Conservation (phyloP, 2,888 invertebrate species). For the Tillus elongatus region DNA sequence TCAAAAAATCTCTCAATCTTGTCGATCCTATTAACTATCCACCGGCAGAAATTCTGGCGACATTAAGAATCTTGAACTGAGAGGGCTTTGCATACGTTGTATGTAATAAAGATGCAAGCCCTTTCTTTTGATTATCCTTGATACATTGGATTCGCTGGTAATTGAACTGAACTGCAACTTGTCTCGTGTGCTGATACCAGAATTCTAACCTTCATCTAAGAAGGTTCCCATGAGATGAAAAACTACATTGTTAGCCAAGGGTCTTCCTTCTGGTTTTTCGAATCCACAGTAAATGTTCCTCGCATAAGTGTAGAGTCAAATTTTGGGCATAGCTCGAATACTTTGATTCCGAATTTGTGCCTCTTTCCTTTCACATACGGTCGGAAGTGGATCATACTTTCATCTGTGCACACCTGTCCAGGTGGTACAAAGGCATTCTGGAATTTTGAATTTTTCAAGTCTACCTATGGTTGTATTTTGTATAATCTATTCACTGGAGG, state of each 20-base stretch:
- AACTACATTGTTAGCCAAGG: not conserved
- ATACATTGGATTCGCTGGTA: too few species aligned
- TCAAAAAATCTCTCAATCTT: too few species aligned
- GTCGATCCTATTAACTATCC: too few species aligned
- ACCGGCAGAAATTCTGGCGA: too few species aligned
- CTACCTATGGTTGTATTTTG: slow-evolving; percentile 1
- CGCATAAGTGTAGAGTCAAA: not conserved
- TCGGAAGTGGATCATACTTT: not conserved
- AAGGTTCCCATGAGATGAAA: not conserved
- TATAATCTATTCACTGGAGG: slow-evolving; percentile 1
- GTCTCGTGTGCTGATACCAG: too few species aligned
- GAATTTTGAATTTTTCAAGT: not conserved
- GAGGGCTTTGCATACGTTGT: too few species aligned
- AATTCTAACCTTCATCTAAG: not conserved
- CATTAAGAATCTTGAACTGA: too few species aligned
- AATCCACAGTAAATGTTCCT: not conserved
- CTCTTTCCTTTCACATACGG: not conserved
- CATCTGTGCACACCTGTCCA: not conserved
- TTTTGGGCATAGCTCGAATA: not conserved
- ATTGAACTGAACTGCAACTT: too few species aligned
- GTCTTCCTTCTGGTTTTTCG: slow-evolving; percentile 2
- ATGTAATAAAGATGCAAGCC: too few species aligned
- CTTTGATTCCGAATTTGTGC: slow-evolving; percentile 3
- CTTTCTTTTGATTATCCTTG: too few species aligned
- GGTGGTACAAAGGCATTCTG: not conserved